These are phyloP conservation scores for Hirundichthys speculiger DNA, from an alignment of 2,113 vertebrate species.

Conservation along the genomic window DNA sequence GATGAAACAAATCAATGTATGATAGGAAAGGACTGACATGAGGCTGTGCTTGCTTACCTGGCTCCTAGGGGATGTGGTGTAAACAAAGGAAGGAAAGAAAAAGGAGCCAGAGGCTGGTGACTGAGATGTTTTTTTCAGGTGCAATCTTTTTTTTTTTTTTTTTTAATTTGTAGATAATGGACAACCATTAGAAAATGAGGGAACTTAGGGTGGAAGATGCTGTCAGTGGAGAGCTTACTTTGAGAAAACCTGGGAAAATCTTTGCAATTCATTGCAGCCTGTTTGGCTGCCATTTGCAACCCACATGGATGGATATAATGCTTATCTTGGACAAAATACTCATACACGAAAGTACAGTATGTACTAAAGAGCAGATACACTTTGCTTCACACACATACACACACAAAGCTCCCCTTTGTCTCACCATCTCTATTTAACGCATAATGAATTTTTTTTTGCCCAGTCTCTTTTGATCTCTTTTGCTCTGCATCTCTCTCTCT, in stretches of 20 bases:
- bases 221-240: conserved; percentile 6
- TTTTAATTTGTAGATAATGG: conserved; percentile 24
- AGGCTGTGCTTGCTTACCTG: conserved; percentile 46
- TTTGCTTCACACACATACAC: conserved; percentile 23
- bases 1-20: conserved; percentile 69
- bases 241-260: conserved; percentile 26
- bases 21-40: conserved; percentile 48
- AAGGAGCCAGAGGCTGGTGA: conserved; percentile 48
- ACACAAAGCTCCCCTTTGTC: conserved; percentile 47
- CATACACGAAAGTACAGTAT: conserved; percentile 33
- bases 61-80: conserved; percentile 47
- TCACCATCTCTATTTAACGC: conserved; percentile 69
- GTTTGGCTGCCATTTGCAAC: conserved; percentile 31
- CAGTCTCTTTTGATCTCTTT: conserved; percentile 52
- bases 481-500: conserved; percentile 29
- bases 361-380: conserved; percentile 16
- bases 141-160: conserved; percentile 25
- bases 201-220: conserved; percentile 6
- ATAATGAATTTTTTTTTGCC: conserved; percentile 66
- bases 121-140: conserved; percentile 47
- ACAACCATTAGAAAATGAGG: conserved; percentile 33
- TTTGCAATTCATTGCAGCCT: conserved; percentile 26
- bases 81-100: conserved; percentile 14
- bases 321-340: conserved; percentile 24
- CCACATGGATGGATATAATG: conserved; percentile 13